Evolutionary conservation across 1,140 invertebrate species (phyloP).

Genomic region (Plodia interpunctella): DNA sequence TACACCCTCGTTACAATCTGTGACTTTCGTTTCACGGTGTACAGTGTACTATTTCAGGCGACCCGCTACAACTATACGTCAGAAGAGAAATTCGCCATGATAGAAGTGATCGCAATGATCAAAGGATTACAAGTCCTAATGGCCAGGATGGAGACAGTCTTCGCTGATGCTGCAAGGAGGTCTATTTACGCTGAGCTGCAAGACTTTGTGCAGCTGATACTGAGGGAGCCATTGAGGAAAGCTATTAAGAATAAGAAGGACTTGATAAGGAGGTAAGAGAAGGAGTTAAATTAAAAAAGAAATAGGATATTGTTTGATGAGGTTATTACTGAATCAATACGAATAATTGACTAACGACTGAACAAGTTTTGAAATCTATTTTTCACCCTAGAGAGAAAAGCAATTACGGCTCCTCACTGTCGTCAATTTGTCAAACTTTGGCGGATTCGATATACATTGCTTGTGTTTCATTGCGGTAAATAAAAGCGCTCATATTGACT

Average conservation of each 20-base stretch:
- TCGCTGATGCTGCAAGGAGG: constrained; percentile 94
- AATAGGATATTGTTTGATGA: too few species aligned
- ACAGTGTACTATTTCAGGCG: constrained; percentile 78
- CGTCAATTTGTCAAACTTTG: too few species aligned
- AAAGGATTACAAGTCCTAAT: constrained; percentile 98
- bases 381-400: too few species aligned
- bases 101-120: constrained; percentile 99
- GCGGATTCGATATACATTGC: too few species aligned
- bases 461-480: too few species aligned
- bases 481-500: too few species aligned
- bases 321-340: too few species aligned
- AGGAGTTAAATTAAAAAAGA: neutral
- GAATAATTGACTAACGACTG: too few species aligned
- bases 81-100: constrained; percentile 98
- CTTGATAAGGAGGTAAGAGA: constrained; percentile 88
- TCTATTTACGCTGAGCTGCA: constrained; percentile 98
- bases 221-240: constrained; percentile 96
- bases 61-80: constrained; percentile 98
- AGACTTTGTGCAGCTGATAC: constrained; percentile 95
- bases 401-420: too few species aligned
- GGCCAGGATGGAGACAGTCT: constrained; percentile 98
- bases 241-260: constrained; percentile 99
- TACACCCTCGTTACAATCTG: too few species aligned
- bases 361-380: too few species aligned
- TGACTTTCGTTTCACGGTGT: too few species aligned